Evolutionary conservation across 2,888 invertebrate species (phyloP).

Genomic region (Patella depressa): DNA sequence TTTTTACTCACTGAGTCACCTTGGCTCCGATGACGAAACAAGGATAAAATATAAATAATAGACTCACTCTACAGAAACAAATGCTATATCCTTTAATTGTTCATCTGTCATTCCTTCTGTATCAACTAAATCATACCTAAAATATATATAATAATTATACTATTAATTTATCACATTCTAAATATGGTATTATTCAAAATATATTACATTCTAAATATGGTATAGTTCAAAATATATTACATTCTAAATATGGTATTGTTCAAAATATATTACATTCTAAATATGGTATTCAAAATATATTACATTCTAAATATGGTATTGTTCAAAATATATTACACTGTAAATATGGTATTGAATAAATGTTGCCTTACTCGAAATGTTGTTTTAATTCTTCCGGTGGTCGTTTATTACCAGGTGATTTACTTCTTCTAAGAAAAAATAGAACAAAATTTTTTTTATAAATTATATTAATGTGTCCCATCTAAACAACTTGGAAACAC

Average conservation of each 20-base stretch:
- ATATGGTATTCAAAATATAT: neutral
- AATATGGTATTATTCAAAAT: neutral
- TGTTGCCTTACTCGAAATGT: slow-evolving; percentile 61
- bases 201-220: neutral
- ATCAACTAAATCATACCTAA: slow-evolving; percentile 58
- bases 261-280: neutral
- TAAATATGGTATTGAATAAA: too few species aligned
- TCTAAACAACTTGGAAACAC: too few species aligned
- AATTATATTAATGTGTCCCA: too few species aligned
- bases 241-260: neutral
- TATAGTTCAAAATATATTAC: neutral
- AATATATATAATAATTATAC: slow-evolving; percentile 16
- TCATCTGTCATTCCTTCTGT: slow-evolving; percentile 63
- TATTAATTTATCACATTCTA: neutral
- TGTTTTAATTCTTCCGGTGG: slow-evolving; percentile 67
- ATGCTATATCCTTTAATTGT: slow-evolving; percentile 65
- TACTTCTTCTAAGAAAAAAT: slow-evolving; percentile 52
- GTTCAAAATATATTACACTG: too few species aligned
- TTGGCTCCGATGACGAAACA: too few species aligned
- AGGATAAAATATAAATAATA: too few species aligned
- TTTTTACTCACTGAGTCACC: too few species aligned
- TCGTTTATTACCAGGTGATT: slow-evolving; percentile 62
- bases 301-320: too few species aligned
- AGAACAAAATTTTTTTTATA: neutral
- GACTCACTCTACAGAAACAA: slow-evolving; percentile 67